Conservation (phyloP, 2,113 vertebrate genomes). For the Rallus limicola region DNA sequence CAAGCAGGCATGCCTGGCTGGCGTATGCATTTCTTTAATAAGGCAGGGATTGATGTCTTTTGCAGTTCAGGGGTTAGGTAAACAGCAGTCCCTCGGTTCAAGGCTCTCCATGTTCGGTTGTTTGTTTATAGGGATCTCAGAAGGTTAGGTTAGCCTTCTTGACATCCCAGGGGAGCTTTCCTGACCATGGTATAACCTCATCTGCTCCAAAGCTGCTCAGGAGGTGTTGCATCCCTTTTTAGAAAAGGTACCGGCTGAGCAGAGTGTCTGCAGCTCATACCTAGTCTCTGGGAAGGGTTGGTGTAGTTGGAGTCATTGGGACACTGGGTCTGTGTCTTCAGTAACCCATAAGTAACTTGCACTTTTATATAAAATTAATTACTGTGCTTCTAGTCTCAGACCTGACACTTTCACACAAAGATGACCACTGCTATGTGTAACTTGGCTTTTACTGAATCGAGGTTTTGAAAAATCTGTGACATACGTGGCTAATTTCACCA, state of each 20-base stretch:
- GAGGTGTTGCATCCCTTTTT: slow-evolving; percentile 21
- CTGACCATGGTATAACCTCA: slow-evolving; percentile 64
- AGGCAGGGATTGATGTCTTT: slow-evolving; percentile 74
- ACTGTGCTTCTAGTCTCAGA: neutral
- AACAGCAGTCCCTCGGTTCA: slow-evolving; percentile 75
- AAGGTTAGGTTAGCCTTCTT: slow-evolving; percentile 66
- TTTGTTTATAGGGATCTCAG: slow-evolving; percentile 76
- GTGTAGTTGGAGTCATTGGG: neutral
- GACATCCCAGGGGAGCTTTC: slow-evolving; percentile 60
- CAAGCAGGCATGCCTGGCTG: slow-evolving; percentile 37
- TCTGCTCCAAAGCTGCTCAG: slow-evolving; percentile 17
- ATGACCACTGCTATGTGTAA: accelerated
- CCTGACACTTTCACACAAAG: neutral
- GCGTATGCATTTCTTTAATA: slow-evolving; percentile 71
- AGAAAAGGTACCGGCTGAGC: neutral
- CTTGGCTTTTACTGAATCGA: neutral
- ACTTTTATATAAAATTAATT: accelerated
- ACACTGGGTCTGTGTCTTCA: neutral
- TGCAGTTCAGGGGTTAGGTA: slow-evolving; percentile 76
- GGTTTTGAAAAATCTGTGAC: neutral
- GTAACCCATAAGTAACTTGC: neutral
- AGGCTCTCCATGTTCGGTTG: slow-evolving; percentile 72
- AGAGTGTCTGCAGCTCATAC: neutral
- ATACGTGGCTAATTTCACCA: neutral
- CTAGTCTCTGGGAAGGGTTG: neutral